Conservation (phyloP, 2,797 vertebrate genomes). For the Cryptoprocta ferox region DNA sequence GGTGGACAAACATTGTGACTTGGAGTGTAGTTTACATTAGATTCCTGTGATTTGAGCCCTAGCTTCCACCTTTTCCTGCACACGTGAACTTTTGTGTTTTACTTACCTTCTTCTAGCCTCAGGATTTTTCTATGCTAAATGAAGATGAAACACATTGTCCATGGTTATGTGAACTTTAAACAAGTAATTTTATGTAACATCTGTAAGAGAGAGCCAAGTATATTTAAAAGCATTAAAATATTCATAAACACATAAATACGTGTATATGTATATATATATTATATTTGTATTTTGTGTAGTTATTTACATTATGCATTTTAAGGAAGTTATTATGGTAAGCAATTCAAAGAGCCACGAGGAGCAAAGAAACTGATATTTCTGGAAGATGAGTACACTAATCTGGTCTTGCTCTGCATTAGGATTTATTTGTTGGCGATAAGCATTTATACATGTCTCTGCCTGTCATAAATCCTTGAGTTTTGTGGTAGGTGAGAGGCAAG, state of each 20-base stretch:
- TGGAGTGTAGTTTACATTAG: neutral
- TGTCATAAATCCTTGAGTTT: neutral
- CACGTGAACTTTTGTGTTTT: neutral
- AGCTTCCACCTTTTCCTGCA: neutral
- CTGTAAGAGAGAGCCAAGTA: neutral
- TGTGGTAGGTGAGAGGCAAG: neutral
- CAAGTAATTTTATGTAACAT: neutral
- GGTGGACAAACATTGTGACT: neutral
- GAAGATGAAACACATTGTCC: neutral
- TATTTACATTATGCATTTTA: neutral
- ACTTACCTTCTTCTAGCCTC: neutral
- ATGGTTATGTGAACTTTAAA: neutral
- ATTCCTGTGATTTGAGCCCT: neutral
- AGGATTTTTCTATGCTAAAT: neutral
- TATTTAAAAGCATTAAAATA: neutral
- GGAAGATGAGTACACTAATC: neutral
- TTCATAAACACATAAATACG: neutral
- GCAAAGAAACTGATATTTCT: constrained; percentile 14
- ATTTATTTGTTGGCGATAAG: neutral
- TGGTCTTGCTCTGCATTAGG: neutral
- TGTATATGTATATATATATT: neutral
- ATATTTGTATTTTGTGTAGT: neutral
- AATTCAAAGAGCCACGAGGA: neutral
- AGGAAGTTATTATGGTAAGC: neutral
- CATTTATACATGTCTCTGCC: neutral